phyloP scores from a whole-genome alignment of 2,888 invertebrate species.

The Cheilosia impressa region DNA sequence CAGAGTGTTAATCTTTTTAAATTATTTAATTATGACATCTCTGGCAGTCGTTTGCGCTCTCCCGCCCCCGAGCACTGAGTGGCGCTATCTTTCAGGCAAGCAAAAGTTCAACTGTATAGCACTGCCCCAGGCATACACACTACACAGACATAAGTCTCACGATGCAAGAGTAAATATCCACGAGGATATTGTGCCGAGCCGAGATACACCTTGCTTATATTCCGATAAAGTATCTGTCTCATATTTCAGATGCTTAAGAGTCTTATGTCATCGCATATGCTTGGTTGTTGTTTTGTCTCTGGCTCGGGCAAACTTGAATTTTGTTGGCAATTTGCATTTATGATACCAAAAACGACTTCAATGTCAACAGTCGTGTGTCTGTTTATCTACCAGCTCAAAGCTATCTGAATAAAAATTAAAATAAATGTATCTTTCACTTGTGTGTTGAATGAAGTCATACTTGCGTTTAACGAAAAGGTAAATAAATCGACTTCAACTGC shows the following conservation, averaged over 20 bases:
- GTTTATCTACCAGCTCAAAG: constrained; percentile 33
- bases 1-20: constrained; percentile 49
- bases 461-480: neutral
- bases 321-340: constrained; percentile 57
- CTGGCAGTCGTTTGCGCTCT: neutral
- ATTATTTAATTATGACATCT: constrained; percentile 65
- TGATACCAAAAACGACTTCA: constrained; percentile 22
- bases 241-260: constrained; percentile 11
- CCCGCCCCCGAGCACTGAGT: neutral
- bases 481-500: neutral
- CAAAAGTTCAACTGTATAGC: constrained; percentile 30
- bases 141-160: neutral
- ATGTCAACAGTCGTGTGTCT: constrained; percentile 44
- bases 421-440: constrained; percentile 22
- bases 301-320: constrained; percentile 41
- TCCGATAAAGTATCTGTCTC: constrained; percentile 34
- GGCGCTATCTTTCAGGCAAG: neutral
- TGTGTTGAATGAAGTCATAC: constrained; percentile 40
- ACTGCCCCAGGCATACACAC: constrained; percentile 23
- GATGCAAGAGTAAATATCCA: neutral
- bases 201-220: constrained; percentile 8
- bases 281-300: constrained; percentile 2
- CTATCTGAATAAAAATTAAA: constrained; percentile 12
- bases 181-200: neutral
- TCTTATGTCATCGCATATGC: constrained; percentile 51